phyloP scores from a whole-genome alignment of 2,797 vertebrate genomes.

The Oryzias sinensis region DNA sequence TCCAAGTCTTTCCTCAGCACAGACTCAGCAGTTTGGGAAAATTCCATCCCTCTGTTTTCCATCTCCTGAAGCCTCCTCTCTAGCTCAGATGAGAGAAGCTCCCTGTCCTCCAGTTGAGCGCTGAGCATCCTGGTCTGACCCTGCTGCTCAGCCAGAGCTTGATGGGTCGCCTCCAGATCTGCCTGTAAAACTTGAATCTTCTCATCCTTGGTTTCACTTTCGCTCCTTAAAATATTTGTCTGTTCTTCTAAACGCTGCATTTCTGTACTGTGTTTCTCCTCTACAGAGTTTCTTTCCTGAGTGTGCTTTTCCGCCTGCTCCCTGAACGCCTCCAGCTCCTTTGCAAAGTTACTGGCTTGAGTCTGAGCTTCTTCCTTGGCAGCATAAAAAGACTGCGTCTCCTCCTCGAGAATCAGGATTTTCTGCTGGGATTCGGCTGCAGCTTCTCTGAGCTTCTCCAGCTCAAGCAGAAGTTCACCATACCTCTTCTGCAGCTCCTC shows the following conservation, averaged over 20 bases:
- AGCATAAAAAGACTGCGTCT: slow-evolving; percentile 58
- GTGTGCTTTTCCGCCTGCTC: slow-evolving; percentile 69
- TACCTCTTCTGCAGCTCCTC: slow-evolving; percentile 82
- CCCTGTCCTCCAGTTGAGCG: slow-evolving; percentile 79
- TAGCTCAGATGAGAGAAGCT: slow-evolving; percentile 70
- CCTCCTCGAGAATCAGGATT: slow-evolving; percentile 63
- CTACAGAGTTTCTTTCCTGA: slow-evolving; percentile 66
- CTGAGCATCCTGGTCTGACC: slow-evolving; percentile 73
- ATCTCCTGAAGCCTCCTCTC: slow-evolving; percentile 70
- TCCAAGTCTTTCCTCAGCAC: slow-evolving; percentile 75
- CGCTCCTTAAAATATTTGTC: slow-evolving; percentile 79
- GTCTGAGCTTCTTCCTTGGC: slow-evolving; percentile 78
- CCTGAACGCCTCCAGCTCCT: slow-evolving; percentile 73
- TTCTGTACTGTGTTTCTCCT: slow-evolving; percentile 68
- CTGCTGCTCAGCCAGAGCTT: slow-evolving; percentile 78
- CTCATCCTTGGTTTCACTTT: slow-evolving; percentile 82
- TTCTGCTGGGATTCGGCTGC: slow-evolving; percentile 77
- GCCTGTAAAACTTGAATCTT: slow-evolving; percentile 82
- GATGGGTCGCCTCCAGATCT: slow-evolving; percentile 77
- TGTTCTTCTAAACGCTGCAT: slow-evolving; percentile 82
- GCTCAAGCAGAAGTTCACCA: slow-evolving; percentile 78
- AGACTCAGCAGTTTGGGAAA: slow-evolving; percentile 73
- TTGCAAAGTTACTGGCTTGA: slow-evolving; percentile 58
- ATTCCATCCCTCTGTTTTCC: slow-evolving; percentile 73
- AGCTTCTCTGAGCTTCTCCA: slow-evolving; percentile 74